Percentiles rank a stretch among this genome's conserved stretches.
These are phyloP conservation scores for Diuraphis noxia DNA, from an alignment of 1,140 invertebrate genomes.

Conservation along the genomic window DNA sequence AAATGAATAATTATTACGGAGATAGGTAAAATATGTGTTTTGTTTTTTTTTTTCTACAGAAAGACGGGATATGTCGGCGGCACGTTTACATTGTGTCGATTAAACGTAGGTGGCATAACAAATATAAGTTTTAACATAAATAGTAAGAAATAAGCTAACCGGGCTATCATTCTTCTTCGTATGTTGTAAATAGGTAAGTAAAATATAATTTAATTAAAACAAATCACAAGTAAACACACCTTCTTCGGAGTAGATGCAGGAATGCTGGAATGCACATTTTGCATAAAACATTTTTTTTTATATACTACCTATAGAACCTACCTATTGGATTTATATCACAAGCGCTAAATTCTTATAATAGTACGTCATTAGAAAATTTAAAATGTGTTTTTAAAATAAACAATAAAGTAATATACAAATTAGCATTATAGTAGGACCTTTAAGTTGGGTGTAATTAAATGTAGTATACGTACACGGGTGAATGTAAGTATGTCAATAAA, in stretches of 20 bases:
- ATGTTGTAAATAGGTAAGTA: neutral
- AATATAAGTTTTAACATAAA: neutral
- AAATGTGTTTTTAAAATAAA: neutral
- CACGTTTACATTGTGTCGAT: conserved; percentile 25
- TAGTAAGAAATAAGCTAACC: neutral
- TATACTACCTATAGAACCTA: no score
- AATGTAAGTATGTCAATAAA: no score
- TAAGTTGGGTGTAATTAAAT: neutral
- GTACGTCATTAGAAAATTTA: neutral
- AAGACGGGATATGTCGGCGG: conserved; percentile 27
- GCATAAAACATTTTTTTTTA: neutral
- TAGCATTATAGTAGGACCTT: neutral
- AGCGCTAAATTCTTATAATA: neutral
- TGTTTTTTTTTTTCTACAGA: neutral
- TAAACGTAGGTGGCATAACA: conserved; percentile 14
- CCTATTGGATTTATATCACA: neutral
- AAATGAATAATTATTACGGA: neutral
- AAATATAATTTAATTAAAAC: neutral
- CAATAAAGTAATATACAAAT: neutral
- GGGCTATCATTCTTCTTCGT: neutral
- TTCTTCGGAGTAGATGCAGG: neutral
- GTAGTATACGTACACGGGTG: no score
- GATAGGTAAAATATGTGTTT: neutral
- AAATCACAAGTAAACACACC: neutral
- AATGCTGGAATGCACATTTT: neutral